phyloP scores from a whole-genome alignment of 35 echinoderm and acorn worm species.

The Heliocidaris tuberculata region DNA sequence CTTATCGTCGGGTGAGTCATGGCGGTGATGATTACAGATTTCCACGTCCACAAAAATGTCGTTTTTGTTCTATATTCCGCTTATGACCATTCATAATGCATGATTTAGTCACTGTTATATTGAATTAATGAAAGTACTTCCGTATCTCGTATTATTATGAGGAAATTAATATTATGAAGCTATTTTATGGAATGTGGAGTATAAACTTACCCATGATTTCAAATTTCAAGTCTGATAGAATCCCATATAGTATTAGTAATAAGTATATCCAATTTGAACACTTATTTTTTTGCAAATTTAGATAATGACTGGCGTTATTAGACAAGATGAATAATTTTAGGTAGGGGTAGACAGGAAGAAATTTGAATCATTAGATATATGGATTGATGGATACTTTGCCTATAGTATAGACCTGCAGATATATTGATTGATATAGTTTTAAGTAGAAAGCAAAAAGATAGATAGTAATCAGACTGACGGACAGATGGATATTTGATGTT shows the following conservation, averaged over 20 bases:
- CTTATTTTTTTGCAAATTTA: too few relatives aligned
- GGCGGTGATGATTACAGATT: neutral
- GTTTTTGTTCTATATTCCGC: neutral
- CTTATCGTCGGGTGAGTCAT: neutral
- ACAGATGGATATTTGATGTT: too few relatives aligned
- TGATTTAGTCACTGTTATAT: neutral
- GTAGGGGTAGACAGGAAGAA: neutral
- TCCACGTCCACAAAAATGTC: neutral
- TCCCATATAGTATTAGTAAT: too few relatives aligned
- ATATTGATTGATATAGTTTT: too few relatives aligned
- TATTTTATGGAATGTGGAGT: too few relatives aligned
- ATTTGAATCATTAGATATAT: neutral
- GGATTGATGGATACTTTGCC: neutral
- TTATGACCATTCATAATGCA: neutral
- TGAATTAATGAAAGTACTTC: neutral
- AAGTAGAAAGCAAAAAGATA: neutral
- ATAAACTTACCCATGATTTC: too few relatives aligned
- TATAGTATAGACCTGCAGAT: too few relatives aligned
- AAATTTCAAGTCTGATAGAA: too few relatives aligned
- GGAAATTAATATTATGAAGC: neutral
- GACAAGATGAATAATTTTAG: neutral
- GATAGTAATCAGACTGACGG: neutral
- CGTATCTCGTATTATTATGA: neutral
- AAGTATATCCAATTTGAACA: too few relatives aligned
- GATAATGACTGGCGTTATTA: neutral